phyloP scores from a whole-genome alignment of 2,113 vertebrate genomes.

The Chrysochloris asiatica region DNA sequence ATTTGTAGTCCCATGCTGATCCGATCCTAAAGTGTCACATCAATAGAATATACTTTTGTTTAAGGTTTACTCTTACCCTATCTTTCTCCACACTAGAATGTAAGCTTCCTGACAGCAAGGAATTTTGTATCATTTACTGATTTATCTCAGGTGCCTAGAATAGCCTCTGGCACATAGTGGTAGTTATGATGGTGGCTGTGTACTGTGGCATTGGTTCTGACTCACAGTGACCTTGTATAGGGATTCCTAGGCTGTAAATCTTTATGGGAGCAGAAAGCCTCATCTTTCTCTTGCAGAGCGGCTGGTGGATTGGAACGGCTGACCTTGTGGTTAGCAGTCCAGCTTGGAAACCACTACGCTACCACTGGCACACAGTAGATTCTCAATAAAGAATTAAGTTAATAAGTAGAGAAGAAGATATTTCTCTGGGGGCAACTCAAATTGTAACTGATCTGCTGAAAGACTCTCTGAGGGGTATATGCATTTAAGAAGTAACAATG shows the following conservation, averaged over 20 bases:
- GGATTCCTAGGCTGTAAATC: too few relatives aligned
- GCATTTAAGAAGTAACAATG: too few relatives aligned
- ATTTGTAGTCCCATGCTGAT: too few relatives aligned
- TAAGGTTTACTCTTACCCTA: background rate
- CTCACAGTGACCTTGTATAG: background rate
- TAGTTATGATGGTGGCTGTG: background rate
- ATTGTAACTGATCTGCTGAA: background rate
- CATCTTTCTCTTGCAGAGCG: too few relatives aligned
- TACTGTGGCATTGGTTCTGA: too few relatives aligned
- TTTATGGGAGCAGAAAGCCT: too few relatives aligned
- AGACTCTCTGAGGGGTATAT: too few relatives aligned
- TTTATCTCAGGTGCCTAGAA: background rate
- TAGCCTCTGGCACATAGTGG: background rate
- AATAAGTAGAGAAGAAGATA: background rate
- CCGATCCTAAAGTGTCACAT: too few relatives aligned
- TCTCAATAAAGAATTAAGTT: background rate
- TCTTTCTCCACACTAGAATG: background rate
- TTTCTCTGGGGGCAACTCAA: background rate
- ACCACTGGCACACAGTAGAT: too few relatives aligned
- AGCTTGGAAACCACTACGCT: too few relatives aligned
- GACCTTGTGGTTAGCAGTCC: too few relatives aligned
- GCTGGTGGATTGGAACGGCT: too few relatives aligned
- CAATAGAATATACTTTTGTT: background rate
- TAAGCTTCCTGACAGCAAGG: background rate
- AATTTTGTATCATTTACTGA: background rate